Percentiles rank a stretch among this genome's conserved stretches.
These are phyloP conservation scores for Gymnocypris eckloni DNA, from an alignment of 2,797 vertebrate genomes.

Conservation along the genomic window DNA sequence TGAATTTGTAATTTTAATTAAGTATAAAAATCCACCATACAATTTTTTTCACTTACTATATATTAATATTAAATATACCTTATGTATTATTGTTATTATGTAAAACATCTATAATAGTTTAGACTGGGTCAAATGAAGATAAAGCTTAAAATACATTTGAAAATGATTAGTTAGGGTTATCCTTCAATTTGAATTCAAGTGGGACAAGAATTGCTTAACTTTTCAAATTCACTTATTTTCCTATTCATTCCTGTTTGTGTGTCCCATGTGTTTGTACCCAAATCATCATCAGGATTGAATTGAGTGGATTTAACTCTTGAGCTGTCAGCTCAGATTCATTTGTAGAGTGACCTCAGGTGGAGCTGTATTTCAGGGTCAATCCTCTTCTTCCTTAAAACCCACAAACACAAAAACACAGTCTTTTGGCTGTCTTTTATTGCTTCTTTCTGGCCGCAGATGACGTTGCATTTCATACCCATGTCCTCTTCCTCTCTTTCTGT, in stretches of 20 bases:
- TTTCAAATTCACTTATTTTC: not conserved
- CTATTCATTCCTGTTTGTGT: not conserved
- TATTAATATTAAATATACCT: not conserved
- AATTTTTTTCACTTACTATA: too few species aligned
- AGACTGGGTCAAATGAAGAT: not conserved
- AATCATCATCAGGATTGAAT: conserved; percentile 15
- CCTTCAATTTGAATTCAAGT: not conserved
- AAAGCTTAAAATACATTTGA: not conserved
- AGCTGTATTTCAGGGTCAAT: conserved; percentile 41
- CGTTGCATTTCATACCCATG: conserved; percentile 62
- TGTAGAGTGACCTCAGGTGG: conserved; percentile 56
- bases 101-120: not conserved
- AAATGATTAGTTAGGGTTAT: not conserved
- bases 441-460: conserved; percentile 56
- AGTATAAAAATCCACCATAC: not conserved
- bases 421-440: conserved; percentile 15
- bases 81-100: not conserved
- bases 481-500: conserved; percentile 44
- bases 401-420: conserved; percentile 49
- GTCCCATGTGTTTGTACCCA: conserved; percentile 9
- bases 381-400: conserved; percentile 14
- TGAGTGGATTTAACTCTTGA: conserved; percentile 17
- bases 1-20: not conserved
- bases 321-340: conserved; percentile 60
- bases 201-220: not conserved